These are phyloP conservation scores for Dinoponera quadriceps DNA, from an alignment of 1,140 invertebrate species.

Conservation along the genomic window DNA sequence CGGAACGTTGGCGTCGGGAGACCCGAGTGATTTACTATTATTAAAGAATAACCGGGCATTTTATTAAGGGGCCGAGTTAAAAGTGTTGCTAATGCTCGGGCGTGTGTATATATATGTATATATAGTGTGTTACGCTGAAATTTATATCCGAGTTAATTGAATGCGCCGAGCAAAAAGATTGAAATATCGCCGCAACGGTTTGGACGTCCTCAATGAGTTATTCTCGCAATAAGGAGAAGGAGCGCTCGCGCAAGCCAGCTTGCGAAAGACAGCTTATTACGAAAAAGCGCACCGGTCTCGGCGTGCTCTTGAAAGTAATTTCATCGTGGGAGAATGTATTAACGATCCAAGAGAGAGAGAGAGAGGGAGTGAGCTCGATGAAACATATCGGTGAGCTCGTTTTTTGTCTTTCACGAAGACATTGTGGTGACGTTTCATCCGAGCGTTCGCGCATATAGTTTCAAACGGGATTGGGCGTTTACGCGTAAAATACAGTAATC, in stretches of 20 bases:
- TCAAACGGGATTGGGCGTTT: too few relatives aligned
- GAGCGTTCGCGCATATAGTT: too few relatives aligned
- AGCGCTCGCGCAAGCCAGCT: neutral
- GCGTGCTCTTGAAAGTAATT: conserved; percentile 15
- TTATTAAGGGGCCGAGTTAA: conserved; percentile 50
- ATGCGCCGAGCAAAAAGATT: conserved; percentile 42
- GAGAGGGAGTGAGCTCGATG: too few relatives aligned
- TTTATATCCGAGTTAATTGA: conserved; percentile 59
- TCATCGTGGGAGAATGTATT: neutral
- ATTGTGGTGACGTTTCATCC: too few relatives aligned
- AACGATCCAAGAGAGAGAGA: too few relatives aligned
- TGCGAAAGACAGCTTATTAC: conserved; percentile 6
- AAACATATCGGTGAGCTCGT: too few relatives aligned
- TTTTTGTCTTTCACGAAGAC: too few relatives aligned
- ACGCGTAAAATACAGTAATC: too few relatives aligned
- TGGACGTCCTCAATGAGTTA: conserved; percentile 50
- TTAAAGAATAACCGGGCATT: conserved; percentile 54
- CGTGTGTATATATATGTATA: conserved; percentile 47
- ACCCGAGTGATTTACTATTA: conserved; percentile 51
- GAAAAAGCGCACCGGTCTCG: conserved; percentile 23
- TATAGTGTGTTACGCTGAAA: conserved; percentile 18
- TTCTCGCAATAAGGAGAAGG: conserved; percentile 16
- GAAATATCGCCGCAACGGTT: conserved; percentile 47
- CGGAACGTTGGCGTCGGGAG: neutral
- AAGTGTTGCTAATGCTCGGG: conserved; percentile 34